A percentile compares a stretch with the other conserved stretches of the same genome.
These are phyloP conservation scores for Drosophila antonietae DNA, from an alignment of 2,888 invertebrate genomes.

Conservation along the genomic window DNA sequence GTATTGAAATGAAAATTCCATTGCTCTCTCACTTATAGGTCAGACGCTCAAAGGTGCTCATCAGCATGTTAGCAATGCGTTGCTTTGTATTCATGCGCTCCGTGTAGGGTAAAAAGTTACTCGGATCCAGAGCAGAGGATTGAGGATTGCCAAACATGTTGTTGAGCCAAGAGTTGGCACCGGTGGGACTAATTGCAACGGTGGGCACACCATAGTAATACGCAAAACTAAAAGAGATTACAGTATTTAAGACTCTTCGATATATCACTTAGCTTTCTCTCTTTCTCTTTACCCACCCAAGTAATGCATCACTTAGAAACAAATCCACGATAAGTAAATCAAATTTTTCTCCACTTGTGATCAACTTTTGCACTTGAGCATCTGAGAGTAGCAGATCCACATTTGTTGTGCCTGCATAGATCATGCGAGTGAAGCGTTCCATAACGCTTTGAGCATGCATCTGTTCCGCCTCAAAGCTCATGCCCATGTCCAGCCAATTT, in stretches of 20 bases:
- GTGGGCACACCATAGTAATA: conserved; percentile 82
- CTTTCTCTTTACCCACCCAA: conserved; percentile 71
- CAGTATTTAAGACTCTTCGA: background rate
- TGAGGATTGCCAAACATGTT: conserved; percentile 85
- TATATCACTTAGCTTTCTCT: background rate
- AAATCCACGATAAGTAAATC: conserved; percentile 85
- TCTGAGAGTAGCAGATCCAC: conserved; percentile 81
- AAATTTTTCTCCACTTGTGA: conserved; percentile 78
- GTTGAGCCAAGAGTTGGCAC: conserved; percentile 85
- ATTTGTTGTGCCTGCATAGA: conserved; percentile 83
- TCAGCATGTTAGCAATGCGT: conserved; percentile 84
- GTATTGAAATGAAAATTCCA: background rate
- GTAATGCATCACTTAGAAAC: conserved; percentile 85
- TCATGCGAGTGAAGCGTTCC: conserved; percentile 82
- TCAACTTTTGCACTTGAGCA: conserved; percentile 71
- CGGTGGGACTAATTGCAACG: conserved; percentile 84
- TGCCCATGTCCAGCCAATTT: conserved; percentile 83
- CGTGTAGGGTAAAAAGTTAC: conserved; percentile 83
- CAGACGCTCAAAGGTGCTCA: conserved; percentile 82
- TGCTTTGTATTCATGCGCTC: conserved; percentile 85
- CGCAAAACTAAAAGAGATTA: conserved; percentile 76
- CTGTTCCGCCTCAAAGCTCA: conserved; percentile 81
- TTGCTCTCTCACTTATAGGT: conserved; percentile 80
- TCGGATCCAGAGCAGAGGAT: conserved; percentile 85
- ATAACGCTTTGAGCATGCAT: conserved; percentile 81